Evolutionary conservation across 2,797 vertebrate species (phyloP).

Genomic region (Rhynchotus rufescens): DNA sequence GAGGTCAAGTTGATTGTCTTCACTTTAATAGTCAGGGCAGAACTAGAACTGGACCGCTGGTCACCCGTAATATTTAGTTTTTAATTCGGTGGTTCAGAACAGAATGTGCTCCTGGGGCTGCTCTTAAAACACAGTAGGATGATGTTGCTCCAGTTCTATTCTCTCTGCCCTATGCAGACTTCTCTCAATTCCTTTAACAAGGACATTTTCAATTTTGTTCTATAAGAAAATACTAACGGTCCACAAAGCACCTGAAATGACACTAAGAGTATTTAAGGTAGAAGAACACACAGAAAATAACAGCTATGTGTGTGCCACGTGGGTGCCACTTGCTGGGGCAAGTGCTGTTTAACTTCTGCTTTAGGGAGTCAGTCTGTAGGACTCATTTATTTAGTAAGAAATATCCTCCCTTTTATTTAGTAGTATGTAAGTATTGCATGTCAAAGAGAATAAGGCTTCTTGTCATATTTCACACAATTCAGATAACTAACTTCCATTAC

Average conservation of each 20-base stretch:
- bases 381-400: neutral
- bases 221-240: neutral
- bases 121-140: neutral
- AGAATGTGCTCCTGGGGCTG: neutral
- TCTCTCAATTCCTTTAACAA: neutral
- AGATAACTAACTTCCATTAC: constrained; percentile 31
- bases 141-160: neutral
- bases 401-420: neutral
- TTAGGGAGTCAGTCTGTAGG: neutral
- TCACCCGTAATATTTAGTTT: neutral
- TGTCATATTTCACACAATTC: neutral
- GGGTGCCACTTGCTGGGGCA: neutral
- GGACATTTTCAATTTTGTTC: fast-evolving
- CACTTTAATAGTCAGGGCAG: neutral
- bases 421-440: neutral
- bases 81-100: neutral
- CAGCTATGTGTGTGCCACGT: neutral
- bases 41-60: neutral
- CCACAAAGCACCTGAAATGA: neutral
- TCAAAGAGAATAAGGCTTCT: neutral
- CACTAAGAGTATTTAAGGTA: neutral
- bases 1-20: neutral
- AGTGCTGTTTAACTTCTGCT: neutral
- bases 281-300: neutral
- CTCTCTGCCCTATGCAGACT: neutral